Evolutionary conservation across 1,140 invertebrate species (phyloP), one percentile per base, ranked within the genome.

Genomic region (Campodea augens): DNA sequence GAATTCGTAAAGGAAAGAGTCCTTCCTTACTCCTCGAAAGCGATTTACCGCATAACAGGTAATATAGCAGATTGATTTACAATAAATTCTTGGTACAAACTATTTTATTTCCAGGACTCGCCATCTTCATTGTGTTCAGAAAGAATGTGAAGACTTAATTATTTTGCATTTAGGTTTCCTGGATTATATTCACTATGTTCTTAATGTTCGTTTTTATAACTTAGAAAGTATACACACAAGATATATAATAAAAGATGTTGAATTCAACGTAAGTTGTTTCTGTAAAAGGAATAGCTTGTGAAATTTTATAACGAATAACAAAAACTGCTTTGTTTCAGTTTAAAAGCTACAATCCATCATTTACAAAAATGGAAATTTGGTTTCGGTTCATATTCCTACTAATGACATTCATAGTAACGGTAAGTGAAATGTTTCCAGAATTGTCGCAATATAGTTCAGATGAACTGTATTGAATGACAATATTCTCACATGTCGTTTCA

Each of bases 331-430:
- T 45, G 57, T 77, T 76, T 49, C 70, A 95, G 89, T 93, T 95
- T 59, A 91, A 91, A 62, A 90, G 80, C 10, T 95, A 92, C 64
- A 95, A 93, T 64, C 83, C 89, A 41, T 78, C 78, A 1, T 97
- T 95, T 57, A 96, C 90, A 7, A 86, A 92, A 65, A 80, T 95
- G 55, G 90, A 96, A 68, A 90, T 96, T 46, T 95, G 89, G 86
- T 91, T 96, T 58, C 68, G 91, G 52, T 83, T 93, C 58, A 83
- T 93, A 53, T 96, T 95, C 62, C 67, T 95, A 22, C 60, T 91
- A 2, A 70, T 80, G 7, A 83, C 88, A 2, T 95, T 96, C 62
- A 61, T 77, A 38, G 75, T 87, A 4, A 81, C 86, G 49, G 90
- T 96, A 74, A 82, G 78, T 77, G 22, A 19, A n/a, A n/a, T n/a